Evolutionary conservation across 1,140 invertebrate genomes (phyloP).

Genomic region (Arctopsyche grandis): DNA sequence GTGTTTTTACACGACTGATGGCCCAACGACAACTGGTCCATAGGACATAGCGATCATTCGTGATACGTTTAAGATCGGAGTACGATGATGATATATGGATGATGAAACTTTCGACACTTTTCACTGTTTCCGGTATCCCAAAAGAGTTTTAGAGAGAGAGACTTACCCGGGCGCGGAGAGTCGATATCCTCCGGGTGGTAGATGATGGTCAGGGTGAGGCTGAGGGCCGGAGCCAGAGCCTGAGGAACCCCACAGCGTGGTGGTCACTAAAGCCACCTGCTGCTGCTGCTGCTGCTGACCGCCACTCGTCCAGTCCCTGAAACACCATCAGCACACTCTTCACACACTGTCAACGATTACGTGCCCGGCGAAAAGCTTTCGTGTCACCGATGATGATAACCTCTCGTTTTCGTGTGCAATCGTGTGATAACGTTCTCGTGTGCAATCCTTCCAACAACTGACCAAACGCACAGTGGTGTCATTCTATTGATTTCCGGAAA

Average conservation of each 20-base stretch:
- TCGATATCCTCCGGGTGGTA: constrained; percentile 47
- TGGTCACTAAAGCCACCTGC: constrained; percentile 50
- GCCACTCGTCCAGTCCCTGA: constrained; percentile 47
- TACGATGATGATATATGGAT: neutral
- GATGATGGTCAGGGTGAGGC: constrained; percentile 40
- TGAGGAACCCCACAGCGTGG: constrained; percentile 51
- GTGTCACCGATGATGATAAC: neutral
- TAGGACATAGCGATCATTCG: no score
- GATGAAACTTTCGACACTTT: neutral
- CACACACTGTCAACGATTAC: neutral
- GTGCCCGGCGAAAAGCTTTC: neutral
- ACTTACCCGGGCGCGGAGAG: constrained; percentile 53
- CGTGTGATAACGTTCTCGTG: no score
- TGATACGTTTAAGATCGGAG: no score
- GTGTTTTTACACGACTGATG: no score
- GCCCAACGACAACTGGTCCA: no score
- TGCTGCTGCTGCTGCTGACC: constrained; percentile 41
- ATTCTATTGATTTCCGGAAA: no score
- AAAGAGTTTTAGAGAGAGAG: neutral
- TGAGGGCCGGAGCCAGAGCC: constrained; percentile 35
- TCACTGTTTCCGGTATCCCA: neutral
- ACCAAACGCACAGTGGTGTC: no score
- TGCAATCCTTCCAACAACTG: constrained; percentile 27
- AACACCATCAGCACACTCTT: constrained; percentile 9
- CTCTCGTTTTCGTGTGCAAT: no score